Evolutionary conservation across 2,888 invertebrate species (phyloP), one percentile per base, ranked within the genome.

Genomic region (Platypus cylindrus): DNA sequence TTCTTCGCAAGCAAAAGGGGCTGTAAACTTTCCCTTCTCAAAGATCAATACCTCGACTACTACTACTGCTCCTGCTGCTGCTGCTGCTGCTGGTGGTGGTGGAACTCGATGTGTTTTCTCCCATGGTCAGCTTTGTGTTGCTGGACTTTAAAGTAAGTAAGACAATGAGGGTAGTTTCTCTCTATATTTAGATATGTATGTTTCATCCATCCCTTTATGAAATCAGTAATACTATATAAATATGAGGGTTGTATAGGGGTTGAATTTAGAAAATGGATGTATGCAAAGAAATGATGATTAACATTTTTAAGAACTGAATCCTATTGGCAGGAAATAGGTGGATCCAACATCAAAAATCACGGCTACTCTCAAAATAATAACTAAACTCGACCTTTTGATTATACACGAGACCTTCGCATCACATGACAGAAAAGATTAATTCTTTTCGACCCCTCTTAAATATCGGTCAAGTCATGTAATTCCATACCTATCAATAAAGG

Each of bases 11-110:
- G 45, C 49, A 43, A 48, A 50, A 52, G 55, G 58, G 60, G 59
- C 57, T 61, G 59, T 62, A 62, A 62, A 62, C 61, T 62, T 62
- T 61, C 61, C 60, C 61, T 62, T 60, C 62, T 62, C 62, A 62
- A 62, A 62, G 62, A 62, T 62, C 62, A 62, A 62, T 62, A 62
- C 61, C 61, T 60, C 59, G 54, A 58, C 55, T 56, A 55, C n/a
- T n/a, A n/a, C n/a, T 44, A 48, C 49, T 49, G 49, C 47, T 46
- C 50, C 50, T 52, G 51, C 51, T 49, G 50, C 51, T 47, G 45
- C 43, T 43, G 39, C 25, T 25, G 30, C 8, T 9, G 22, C 28
- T 26, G 22, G 34, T 37, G 20, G n/a, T n/a, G n/a, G n/a, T n/a
- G n/a, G n/a, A n/a, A n/a, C n/a, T n/a, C n/a, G 30, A 26, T 25